phyloP scores from a whole-genome alignment of 92 coral and sea anemone species.

The Heteractis magnifica region DNA sequence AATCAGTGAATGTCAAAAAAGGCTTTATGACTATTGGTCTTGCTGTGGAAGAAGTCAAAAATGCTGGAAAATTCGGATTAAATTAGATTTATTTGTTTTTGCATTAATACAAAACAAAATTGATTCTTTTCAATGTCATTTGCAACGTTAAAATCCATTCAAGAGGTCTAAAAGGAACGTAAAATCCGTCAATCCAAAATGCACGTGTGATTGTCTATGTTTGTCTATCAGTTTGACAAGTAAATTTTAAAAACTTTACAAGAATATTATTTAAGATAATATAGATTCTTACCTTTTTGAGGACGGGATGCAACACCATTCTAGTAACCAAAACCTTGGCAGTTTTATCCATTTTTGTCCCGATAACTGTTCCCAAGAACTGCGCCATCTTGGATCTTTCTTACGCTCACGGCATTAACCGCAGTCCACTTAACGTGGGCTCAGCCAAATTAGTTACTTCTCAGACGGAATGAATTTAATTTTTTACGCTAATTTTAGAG shows the following conservation, averaged over 20 bases:
- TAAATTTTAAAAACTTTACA: background rate
- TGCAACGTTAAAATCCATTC: no score
- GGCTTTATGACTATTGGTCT: background rate
- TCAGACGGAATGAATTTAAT: background rate
- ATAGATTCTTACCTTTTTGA: conserved; percentile 64
- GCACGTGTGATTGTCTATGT: no score
- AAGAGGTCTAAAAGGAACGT: no score
- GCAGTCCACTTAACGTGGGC: conserved; percentile 26
- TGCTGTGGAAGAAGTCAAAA: conserved; percentile 1
- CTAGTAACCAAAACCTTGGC: conserved; percentile 95
- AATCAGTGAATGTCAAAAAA: background rate
- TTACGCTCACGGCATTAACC: conserved; percentile 22
- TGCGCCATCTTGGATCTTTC: conserved; percentile 93
- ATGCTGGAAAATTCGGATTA: no score
- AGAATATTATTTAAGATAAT: background rate
- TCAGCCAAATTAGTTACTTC: background rate
- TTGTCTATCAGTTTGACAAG: background rate
- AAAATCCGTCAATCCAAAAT: no score
- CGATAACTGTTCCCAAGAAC: conserved; percentile 94
- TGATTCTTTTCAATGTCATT: no score
- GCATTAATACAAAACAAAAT: no score
- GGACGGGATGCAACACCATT: conserved; percentile 79
- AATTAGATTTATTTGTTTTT: no score
- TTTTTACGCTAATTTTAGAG: background rate
- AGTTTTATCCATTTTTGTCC: conserved; percentile 99